Percentiles rank a stretch among this genome's conserved stretches.
Conservation (phyloP, 2,113 vertebrate genomes). For the Synodontis membranacea region DNA sequence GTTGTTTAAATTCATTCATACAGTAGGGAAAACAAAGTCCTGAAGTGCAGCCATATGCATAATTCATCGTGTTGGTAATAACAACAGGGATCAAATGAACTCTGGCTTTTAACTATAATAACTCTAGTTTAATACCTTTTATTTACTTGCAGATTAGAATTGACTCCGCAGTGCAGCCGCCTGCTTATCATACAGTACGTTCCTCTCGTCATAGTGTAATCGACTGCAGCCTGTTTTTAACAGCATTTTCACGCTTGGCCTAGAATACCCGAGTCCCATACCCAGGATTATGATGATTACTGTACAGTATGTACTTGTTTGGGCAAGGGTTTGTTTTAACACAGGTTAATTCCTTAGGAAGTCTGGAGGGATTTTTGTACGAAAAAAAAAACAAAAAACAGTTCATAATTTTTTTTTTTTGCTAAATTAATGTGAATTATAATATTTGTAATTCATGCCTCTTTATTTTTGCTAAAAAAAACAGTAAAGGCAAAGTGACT, state of each 20-base stretch:
- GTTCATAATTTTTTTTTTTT: too few species aligned
- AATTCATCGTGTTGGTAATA: constrained; percentile 13
- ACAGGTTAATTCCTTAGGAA: neutral
- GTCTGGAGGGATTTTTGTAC: neutral
- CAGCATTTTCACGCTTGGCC: neutral
- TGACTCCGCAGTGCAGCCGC: neutral
- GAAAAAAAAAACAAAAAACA: neutral
- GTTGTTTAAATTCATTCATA: constrained; percentile 40
- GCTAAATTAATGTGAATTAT: neutral
- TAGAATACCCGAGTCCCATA: neutral
- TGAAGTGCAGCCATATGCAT: constrained; percentile 41
- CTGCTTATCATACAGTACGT: neutral
- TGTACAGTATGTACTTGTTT: neutral
- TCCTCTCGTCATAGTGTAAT: neutral
- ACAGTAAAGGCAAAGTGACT: neutral
- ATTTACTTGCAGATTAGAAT: neutral
- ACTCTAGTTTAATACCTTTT: neutral
- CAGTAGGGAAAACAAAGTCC: constrained; percentile 33
- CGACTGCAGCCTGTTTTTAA: neutral
- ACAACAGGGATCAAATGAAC: neutral
- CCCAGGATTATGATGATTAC: neutral
- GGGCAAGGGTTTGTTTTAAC: neutral
- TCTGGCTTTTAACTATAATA: neutral
- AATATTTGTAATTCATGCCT: neutral
- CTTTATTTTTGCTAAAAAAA: neutral